These are phyloP conservation scores for Nomada hirtipes DNA, from an alignment of 2,888 invertebrate species.

Conservation along the genomic window DNA sequence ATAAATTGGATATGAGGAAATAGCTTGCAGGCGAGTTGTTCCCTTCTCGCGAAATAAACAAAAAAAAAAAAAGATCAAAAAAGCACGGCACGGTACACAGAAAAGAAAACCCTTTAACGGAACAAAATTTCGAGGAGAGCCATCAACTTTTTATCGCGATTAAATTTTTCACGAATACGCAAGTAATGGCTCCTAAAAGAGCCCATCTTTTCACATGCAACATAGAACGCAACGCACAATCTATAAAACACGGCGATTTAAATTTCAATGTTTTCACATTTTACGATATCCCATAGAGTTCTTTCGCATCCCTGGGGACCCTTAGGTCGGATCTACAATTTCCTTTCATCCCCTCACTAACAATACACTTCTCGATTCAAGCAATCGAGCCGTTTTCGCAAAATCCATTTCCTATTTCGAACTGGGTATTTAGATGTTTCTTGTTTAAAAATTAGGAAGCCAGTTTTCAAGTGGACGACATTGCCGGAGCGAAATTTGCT, in stretches of 20 bases:
- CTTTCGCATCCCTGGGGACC: not conserved
- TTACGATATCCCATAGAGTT: constrained; percentile 6
- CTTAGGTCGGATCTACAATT: not conserved
- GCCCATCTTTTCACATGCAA: constrained; percentile 10
- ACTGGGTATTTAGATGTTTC: not conserved
- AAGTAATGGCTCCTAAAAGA: constrained; percentile 18
- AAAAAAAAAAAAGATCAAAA: no score
- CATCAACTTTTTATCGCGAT: constrained; percentile 40
- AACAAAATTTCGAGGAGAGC: not conserved
- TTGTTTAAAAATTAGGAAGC: not conserved
- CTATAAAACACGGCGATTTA: constrained; percentile 32
- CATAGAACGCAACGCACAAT: constrained; percentile 2
- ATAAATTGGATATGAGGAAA: no score
- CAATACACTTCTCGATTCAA: not conserved
- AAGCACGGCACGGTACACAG: no score
- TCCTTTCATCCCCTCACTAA: constrained; percentile 7
- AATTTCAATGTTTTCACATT: constrained; percentile 36
- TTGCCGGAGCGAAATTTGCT: constrained; percentile 6
- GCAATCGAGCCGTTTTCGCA: not conserved
- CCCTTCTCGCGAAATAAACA: no score
- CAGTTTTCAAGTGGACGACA: not conserved
- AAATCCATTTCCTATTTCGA: not conserved
- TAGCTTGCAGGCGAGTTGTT: no score
- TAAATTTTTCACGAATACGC: constrained; percentile 49
- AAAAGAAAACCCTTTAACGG: no score